Evolutionary conservation across 35 echinoderm and acorn worm species (phyloP).

Genomic region (Ophiothrix spiculata): DNA sequence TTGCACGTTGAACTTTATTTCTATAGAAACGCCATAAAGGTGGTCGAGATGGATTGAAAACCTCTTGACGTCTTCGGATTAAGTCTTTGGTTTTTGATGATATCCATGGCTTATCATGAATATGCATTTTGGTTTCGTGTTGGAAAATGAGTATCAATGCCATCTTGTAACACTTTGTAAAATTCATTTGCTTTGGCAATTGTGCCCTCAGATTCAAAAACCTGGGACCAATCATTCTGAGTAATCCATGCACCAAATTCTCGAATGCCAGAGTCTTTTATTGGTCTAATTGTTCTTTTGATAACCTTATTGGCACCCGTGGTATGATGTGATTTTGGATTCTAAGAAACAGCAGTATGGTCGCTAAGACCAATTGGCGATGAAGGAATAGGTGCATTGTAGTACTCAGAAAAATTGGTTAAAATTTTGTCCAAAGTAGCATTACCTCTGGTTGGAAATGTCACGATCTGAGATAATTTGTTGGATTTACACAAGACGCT

Average conservation of each 20-base stretch:
- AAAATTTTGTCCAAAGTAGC: not conserved
- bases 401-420: not conserved
- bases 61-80: not conserved
- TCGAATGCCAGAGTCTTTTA: not conserved
- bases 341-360: not conserved
- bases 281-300: not conserved
- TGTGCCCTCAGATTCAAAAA: not conserved
- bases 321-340: not conserved
- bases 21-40: not conserved
- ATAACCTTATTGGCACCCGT: not conserved
- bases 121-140: not conserved
- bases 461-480: not conserved
- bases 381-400: not conserved
- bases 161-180: not conserved
- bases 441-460: not conserved
- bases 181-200: not conserved
- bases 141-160: not conserved
- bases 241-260: no score
- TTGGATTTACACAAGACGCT: not conserved
- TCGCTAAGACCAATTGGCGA: not conserved
- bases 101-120: not conserved
- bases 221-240: no score
- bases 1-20: conserved; percentile 17
- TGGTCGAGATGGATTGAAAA: not conserved
- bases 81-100: not conserved